Conservation (phyloP, 35 echinoderm and acorn worm genomes). For the Hemicentrotus pulcherrimus region DNA sequence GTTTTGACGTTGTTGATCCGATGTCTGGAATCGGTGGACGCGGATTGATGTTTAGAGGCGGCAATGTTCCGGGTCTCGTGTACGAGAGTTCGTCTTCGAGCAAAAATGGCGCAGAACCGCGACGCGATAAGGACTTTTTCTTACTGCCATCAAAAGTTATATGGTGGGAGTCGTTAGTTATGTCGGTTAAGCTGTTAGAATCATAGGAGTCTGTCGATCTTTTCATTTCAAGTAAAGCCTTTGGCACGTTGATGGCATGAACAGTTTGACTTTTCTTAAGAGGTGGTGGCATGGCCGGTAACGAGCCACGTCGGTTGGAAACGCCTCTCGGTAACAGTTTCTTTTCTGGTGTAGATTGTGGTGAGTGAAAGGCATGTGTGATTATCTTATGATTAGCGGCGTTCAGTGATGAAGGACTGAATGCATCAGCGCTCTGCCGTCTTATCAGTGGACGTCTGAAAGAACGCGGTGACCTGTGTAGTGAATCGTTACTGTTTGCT, state of each 20-base stretch:
- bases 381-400: neutral
- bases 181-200: neutral
- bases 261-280: conserved; percentile 85
- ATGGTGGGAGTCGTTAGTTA: neutral
- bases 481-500: conserved; percentile 46
- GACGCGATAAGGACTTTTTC: conserved; percentile 25
- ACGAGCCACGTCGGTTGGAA: conserved; percentile 45
- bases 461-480: conserved; percentile 8
- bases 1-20: conserved; percentile 58
- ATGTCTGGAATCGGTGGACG: conserved; percentile 80
- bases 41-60: conserved; percentile 80
- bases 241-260: conserved; percentile 74
- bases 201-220: neutral
- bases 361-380: neutral
- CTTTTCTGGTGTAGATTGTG: conserved; percentile 38
- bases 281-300: conserved; percentile 87
- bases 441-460: conserved; percentile 60
- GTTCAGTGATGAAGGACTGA: conserved; percentile 29
- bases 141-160: neutral
- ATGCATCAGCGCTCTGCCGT: conserved; percentile 80
- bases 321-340: neutral
- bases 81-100: conserved; percentile 83
- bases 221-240: conserved; percentile 51
- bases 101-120: conserved; percentile 71
- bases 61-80: conserved; percentile 70